These are phyloP conservation scores for Cryptophagus acutangulus DNA, from an alignment of 2,888 invertebrate genomes.

Conservation along the genomic window DNA sequence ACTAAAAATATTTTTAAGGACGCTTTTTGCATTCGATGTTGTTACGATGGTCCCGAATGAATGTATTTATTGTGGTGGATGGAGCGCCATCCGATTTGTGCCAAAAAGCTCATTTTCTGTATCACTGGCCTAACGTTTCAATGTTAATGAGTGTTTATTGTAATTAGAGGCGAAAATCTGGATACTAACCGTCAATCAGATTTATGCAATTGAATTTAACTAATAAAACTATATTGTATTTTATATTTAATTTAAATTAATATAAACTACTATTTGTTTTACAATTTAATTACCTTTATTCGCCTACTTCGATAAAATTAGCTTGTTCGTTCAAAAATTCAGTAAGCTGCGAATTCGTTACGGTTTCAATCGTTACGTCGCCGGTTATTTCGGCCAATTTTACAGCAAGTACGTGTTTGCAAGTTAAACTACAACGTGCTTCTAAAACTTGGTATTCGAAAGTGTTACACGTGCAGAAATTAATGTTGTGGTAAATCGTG, in stretches of 20 bases:
- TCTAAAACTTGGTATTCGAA: constrained; percentile 57
- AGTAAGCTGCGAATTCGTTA: constrained; percentile 52
- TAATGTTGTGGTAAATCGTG: constrained; percentile 59
- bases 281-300: background rate
- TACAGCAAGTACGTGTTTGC: constrained; percentile 64
- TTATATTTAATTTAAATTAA: background rate
- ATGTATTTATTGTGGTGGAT: too few species aligned
- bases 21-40: too few species aligned
- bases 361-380: constrained; percentile 45
- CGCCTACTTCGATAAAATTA: constrained; percentile 21
- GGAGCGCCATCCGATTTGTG: too few species aligned
- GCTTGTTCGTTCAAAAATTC: constrained; percentile 38
- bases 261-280: background rate
- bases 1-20: too few species aligned
- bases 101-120: too few species aligned
- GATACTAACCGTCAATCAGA: background rate
- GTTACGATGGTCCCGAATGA: too few species aligned
- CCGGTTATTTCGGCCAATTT: constrained; percentile 53
- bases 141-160: background rate
- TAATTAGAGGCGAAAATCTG: background rate
- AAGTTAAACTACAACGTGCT: constrained; percentile 51
- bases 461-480: constrained; percentile 64
- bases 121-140: background rate
- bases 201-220: background rate
- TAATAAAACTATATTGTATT: too few species aligned